Percentiles rank a stretch among this genome's conserved stretches.
Conservation (phyloP, 2,888 invertebrate genomes). For the Ophraella communa region DNA sequence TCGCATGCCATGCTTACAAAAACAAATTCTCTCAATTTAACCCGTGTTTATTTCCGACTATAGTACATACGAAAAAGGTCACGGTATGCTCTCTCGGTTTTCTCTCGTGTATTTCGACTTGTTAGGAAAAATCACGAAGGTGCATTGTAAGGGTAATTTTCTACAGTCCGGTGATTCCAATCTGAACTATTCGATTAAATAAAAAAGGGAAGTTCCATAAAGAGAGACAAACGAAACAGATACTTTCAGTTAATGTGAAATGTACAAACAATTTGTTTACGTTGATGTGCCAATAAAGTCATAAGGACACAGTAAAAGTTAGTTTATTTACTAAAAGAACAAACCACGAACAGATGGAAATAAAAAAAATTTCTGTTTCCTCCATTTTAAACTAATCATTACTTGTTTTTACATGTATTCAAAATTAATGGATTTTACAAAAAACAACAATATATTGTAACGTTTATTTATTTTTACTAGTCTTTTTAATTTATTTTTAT, state of each 20-base stretch:
- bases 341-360: too few relatives aligned
- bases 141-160: conserved; percentile 23
- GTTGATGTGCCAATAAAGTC: too few relatives aligned
- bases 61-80: conserved; percentile 27
- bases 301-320: too few relatives aligned
- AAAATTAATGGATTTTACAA: too few relatives aligned
- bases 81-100: conserved; percentile 24
- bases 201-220: conserved; percentile 19
- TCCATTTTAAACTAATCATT: too few relatives aligned
- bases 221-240: conserved; percentile 12
- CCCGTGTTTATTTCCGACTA: conserved; percentile 36
- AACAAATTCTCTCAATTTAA: conserved; percentile 37
- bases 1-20: conserved; percentile 28
- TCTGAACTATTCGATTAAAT: conserved; percentile 24
- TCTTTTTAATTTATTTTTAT: too few relatives aligned
- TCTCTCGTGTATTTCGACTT: conserved; percentile 44
- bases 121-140: conserved; percentile 45
- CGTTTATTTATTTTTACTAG: too few relatives aligned
- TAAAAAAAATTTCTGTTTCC: too few relatives aligned
- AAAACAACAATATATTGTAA: too few relatives aligned
- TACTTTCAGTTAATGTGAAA: conserved; percentile 6
- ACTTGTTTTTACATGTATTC: too few relatives aligned
- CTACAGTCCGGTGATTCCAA: conserved; percentile 23
- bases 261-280: too few relatives aligned
- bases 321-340: too few relatives aligned